Base-by-base conservation (phyloP, 2,113 vertebrate genomes). In the Eolophus roseicapilla region DNA sequence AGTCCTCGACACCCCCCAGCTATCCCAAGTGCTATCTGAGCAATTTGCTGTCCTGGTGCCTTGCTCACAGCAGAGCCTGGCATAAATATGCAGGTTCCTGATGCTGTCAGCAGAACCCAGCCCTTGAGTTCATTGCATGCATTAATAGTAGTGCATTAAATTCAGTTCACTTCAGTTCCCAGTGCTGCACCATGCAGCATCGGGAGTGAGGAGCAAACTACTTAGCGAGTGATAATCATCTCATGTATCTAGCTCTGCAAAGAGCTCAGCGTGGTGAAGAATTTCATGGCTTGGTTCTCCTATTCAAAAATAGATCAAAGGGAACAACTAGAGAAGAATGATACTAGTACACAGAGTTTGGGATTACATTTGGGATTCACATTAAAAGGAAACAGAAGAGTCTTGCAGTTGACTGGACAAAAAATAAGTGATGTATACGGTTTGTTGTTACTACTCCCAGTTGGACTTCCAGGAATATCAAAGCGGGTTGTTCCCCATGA, bases 1-100 rank as follows among this genome's bases (percentile, higher is more conserved):
- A 71, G 33, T n/a, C 31, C 24, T 74, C 0, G 0, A 24, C 21
- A 46, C 25, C 31, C 13, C 28, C 4, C 27, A 44, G 17, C 39
- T 46, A 20, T 49, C 68, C 13, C 47, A 37, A 37, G 18, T 0
- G 23, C 6, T 31, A 44, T 28, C 55, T 29, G 25, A 74, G 49
- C 35, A 25, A 13, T 50, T 73, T 43, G 27, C 7, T 74, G 25
- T 52, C 31, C 50, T 67, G 63, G 10, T 33, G 43, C 23, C 64
- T 69, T 49, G 17, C 43, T 60, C 69, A 33, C 41, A 41, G 67
- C 63, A 64, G 28, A 60, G 33, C n/a, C 79, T 77, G 57, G 21
- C 6, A 2, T 37, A 29, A 55, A 24, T 17, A 7, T 7, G 8
- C 17, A 14, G 35, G 29, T 39, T 85, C 80, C 76, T 43, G 59